Conservation (phyloP, 2,888 invertebrate genomes). For the Pseudanteris insignis region DNA sequence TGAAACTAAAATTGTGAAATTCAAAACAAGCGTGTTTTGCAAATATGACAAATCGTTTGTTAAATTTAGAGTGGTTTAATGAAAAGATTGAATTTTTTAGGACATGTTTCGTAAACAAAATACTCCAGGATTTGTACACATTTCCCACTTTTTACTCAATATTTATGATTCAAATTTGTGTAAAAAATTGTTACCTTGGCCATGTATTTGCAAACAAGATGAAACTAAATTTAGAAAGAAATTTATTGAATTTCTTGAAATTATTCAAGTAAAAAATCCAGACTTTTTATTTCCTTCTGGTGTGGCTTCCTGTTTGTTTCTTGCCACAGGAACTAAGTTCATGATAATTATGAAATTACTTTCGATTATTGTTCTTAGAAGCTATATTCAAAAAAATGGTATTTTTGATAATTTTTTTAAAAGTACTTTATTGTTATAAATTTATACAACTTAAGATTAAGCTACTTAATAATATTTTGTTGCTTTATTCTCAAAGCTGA, state of each 20-base stretch:
- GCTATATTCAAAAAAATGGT: conserved; percentile 30
- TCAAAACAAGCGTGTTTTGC: no score
- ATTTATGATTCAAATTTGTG: conserved; percentile 56
- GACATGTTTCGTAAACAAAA: conserved; percentile 64
- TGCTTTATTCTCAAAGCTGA: no score
- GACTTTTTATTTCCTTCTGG: conserved; percentile 59
- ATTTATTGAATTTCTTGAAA: conserved; percentile 54
- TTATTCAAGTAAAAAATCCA: conserved; percentile 54
- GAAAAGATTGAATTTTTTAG: no score
- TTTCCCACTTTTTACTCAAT: conserved; percentile 57
- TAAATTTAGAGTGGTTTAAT: no score
- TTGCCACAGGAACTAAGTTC: conserved; percentile 60
- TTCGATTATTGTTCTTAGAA: conserved; percentile 55
- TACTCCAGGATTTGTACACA: conserved; percentile 57
- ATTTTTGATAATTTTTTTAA: no score
- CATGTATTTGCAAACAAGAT: conserved; percentile 57
- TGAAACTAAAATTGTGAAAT: no score
- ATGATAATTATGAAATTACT: conserved; percentile 60
- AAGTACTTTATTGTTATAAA: no score
- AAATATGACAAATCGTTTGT: no score
- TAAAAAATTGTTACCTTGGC: conserved; percentile 58
- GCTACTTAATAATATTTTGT: no score
- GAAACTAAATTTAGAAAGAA: conserved; percentile 59
- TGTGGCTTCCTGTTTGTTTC: conserved; percentile 56
- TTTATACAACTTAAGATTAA: no score